These are phyloP conservation scores for Luffia ferchaultella DNA, from an alignment of 2,888 invertebrate species.

Conservation along the genomic window DNA sequence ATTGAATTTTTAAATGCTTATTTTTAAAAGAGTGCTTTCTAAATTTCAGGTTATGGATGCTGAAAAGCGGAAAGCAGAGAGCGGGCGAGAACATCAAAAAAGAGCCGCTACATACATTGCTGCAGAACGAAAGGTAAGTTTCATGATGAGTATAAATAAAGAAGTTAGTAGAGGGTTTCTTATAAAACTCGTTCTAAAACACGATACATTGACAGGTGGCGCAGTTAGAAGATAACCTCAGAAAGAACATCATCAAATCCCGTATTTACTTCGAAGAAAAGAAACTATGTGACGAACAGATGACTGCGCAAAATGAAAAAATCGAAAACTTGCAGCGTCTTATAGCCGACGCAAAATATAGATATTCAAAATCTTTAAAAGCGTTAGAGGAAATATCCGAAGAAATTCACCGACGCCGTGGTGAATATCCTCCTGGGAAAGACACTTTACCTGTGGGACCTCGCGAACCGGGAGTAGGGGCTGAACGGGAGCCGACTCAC, in stretches of 20 bases:
- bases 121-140: conserved; percentile 76
- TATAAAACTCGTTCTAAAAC: too few species aligned
- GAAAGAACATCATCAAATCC: conserved; percentile 84
- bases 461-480: conserved; percentile 79
- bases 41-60: conserved; percentile 85
- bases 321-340: conserved; percentile 83
- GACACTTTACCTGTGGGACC: conserved; percentile 56
- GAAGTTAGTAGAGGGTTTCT: too few species aligned
- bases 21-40: background rate
- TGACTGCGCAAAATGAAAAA: conserved; percentile 84
- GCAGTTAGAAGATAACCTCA: conserved; percentile 82
- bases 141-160: conserved; percentile 2
- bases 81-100: conserved; percentile 86
- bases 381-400: conserved; percentile 91
- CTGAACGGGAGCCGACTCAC: conserved; percentile 66
- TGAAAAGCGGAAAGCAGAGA: conserved; percentile 88
- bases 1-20: too few species aligned
- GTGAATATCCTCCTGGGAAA: conserved; percentile 56
- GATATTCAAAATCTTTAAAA: conserved; percentile 83
- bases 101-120: conserved; percentile 82
- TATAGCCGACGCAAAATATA: conserved; percentile 79
- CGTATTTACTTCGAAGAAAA: conserved; percentile 93
- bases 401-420: conserved; percentile 81
- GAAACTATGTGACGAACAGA: conserved; percentile 83
- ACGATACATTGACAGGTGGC: conserved; percentile 64